Percentiles rank a stretch among this genome's conserved stretches.
These are phyloP conservation scores for Apamea monoglypha DNA, from an alignment of 2,888 invertebrate species.

Conservation along the genomic window DNA sequence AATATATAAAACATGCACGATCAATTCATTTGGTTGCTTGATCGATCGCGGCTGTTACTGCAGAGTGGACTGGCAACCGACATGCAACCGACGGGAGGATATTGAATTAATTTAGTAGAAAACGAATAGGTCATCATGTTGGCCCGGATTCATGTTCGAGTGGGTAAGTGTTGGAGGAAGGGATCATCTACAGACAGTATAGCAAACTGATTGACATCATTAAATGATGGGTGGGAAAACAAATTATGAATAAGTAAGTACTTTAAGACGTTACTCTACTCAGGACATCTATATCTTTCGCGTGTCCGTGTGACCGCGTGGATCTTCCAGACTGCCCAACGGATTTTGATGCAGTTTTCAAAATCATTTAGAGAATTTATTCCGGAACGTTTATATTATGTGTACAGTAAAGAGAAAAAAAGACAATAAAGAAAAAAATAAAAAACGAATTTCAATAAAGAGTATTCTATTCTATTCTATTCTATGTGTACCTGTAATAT, in stretches of 20 bases:
- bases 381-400: background rate
- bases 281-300: background rate
- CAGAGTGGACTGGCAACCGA: background rate
- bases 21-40: constrained; percentile 25
- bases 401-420: too few relatives aligned
- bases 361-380: background rate
- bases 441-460: too few relatives aligned
- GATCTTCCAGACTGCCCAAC: background rate
- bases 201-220: background rate
- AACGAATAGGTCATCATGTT: constrained; percentile 4
- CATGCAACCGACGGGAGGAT: constrained; percentile 37
- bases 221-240: background rate
- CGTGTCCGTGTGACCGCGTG: background rate
- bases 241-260: background rate
- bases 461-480: too few relatives aligned
- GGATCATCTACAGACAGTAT: background rate
- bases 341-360: background rate
- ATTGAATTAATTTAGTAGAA: constrained; percentile 39
- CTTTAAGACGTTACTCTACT: too few relatives aligned
- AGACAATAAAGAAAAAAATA: too few relatives aligned
- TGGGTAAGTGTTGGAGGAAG: background rate
- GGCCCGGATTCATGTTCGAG: background rate
- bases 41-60: constrained; percentile 26
- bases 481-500: background rate
- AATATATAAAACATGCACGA: constrained; percentile 38